These are phyloP conservation scores for Zophobas atratus DNA, from an alignment of 1,140 invertebrate species.

Conservation along the genomic window DNA sequence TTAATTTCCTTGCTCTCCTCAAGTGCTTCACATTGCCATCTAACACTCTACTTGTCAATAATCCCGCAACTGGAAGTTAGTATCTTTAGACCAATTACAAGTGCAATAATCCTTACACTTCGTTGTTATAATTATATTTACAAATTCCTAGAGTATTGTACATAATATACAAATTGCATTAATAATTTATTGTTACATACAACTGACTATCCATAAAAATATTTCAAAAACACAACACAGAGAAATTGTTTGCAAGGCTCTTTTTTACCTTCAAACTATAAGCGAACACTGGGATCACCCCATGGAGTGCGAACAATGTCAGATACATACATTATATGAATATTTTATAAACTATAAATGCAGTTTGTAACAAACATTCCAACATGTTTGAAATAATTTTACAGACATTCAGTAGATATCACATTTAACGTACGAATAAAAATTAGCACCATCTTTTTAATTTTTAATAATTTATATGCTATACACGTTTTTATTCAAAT, in stretches of 20 bases:
- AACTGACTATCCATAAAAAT: conserved; percentile 38
- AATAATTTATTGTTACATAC: conserved; percentile 52
- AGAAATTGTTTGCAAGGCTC: neutral
- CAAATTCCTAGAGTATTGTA: conserved; percentile 44
- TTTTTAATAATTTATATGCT: conserved; percentile 50
- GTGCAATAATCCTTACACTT: conserved; percentile 18
- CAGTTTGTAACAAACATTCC: conserved; percentile 37
- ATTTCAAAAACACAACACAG: conserved; percentile 12
- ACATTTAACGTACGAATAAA: conserved; percentile 52
- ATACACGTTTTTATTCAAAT: conserved; percentile 33
- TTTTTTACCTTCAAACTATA: neutral
- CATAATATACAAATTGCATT: conserved; percentile 52
- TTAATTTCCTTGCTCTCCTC: conserved; percentile 38
- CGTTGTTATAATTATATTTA: conserved; percentile 52
- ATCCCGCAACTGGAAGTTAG: conserved; percentile 22
- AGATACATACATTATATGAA: neutral
- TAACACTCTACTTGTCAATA: conserved; percentile 13
- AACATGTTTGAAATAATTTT: conserved; percentile 49
- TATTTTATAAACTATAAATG: conserved; percentile 3
- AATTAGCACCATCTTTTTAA: conserved; percentile 53
- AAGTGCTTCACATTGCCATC: conserved; percentile 22
- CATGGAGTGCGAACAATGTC: conserved; percentile 1
- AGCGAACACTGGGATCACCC: too few species aligned
- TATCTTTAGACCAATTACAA: conserved; percentile 20
- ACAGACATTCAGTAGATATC: conserved; percentile 50